A percentile compares a stretch with the other conserved stretches of the same genome.
These are phyloP conservation scores for Nephrocerus scutellatus DNA, from an alignment of 2,888 invertebrate genomes.

Conservation along the genomic window DNA sequence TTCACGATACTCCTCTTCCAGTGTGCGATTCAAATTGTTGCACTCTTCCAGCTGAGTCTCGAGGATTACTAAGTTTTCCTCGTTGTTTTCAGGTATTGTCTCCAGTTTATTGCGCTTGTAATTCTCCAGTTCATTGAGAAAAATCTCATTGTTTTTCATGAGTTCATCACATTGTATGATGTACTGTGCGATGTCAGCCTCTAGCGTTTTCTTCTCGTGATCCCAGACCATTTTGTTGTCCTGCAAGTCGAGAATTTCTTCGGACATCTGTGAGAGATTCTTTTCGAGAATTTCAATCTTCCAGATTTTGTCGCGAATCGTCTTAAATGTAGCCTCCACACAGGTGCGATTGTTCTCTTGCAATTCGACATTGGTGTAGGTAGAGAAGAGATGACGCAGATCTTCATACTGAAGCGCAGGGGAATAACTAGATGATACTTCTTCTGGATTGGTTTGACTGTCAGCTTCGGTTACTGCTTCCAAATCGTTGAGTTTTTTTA, in stretches of 20 bases:
- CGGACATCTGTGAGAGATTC: constrained; percentile 53
- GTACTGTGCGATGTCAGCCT: constrained; percentile 49
- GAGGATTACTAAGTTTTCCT: constrained; percentile 59
- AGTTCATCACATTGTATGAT: constrained; percentile 59
- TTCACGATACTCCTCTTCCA: constrained; percentile 55
- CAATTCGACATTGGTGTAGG: constrained; percentile 27
- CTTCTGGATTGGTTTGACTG: constrained; percentile 6
- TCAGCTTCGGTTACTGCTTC: constrained; percentile 28
- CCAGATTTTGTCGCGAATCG: constrained; percentile 54
- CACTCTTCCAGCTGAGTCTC: constrained; percentile 61
- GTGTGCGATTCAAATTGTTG: constrained; percentile 52
- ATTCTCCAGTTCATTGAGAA: constrained; percentile 60
- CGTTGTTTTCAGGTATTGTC: constrained; percentile 66
- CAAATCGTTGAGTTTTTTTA: constrained; percentile 40
- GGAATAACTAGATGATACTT: constrained; percentile 9
- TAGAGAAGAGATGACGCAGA: constrained; percentile 30
- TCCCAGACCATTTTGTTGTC: constrained; percentile 51
- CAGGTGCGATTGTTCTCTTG: constrained; percentile 19
- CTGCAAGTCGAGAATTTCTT: constrained; percentile 46
- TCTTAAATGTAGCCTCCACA: constrained; percentile 48
- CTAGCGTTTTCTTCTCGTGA: constrained; percentile 51
- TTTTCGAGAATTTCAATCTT: constrained; percentile 55
- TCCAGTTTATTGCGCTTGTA: constrained; percentile 57
- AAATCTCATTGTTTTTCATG: constrained; percentile 63
- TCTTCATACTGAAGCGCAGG: constrained; percentile 23